Conservation (phyloP, 2,888 invertebrate species). For the Apomyelois bistriatella region DNA sequence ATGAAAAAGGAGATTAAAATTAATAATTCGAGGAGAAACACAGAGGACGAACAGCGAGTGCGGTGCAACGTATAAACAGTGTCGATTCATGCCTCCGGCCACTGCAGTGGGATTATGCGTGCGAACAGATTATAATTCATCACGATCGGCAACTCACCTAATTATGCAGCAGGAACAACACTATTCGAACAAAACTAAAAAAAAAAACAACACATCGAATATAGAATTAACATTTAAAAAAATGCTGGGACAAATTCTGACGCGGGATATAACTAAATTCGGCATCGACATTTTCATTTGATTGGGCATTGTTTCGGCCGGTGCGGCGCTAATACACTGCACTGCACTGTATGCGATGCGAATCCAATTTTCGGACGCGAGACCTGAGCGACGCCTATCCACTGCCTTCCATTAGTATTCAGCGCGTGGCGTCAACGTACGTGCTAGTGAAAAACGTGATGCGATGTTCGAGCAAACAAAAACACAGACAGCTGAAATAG, state of each 20-base stretch:
- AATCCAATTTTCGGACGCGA: conserved; percentile 64
- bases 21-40: neutral
- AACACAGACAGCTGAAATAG: conserved; percentile 53
- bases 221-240: neutral
- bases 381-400: conserved; percentile 44
- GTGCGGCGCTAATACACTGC: conserved; percentile 47
- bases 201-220: neutral
- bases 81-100: conserved; percentile 20
- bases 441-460: conserved; percentile 56
- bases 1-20: conserved; percentile 6
- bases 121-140: conserved; percentile 23
- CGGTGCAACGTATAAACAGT: conserved; percentile 18
- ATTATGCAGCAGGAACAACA: conserved; percentile 10
- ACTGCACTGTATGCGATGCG: conserved; percentile 50
- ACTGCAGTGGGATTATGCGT: conserved; percentile 21
- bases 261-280: neutral
- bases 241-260: neutral
- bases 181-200: neutral
- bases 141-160: conserved; percentile 18
- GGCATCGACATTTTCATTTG: conserved; percentile 45
- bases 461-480: conserved; percentile 60
- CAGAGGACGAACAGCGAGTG: conserved; percentile 6
- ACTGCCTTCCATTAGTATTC: conserved; percentile 57
- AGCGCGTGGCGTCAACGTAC: conserved; percentile 38
- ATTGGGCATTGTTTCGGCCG: conserved; percentile 67